phyloP scores from a whole-genome alignment of 2,888 invertebrate genomes.

The Zootermopsis nevadensis region DNA sequence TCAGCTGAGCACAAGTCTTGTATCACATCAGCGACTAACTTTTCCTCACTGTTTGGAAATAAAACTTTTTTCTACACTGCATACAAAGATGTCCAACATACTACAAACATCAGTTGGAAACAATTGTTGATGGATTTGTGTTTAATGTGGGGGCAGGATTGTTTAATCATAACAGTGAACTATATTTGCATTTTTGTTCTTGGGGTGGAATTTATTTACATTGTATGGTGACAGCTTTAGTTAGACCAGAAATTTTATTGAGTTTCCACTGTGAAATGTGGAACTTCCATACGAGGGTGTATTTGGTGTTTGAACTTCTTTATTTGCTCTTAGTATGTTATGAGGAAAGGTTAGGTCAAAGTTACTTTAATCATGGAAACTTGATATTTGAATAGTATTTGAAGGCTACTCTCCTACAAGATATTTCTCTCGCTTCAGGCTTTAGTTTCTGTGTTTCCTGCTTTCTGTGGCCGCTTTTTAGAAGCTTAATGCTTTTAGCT shows the following conservation, averaged over 20 bases:
- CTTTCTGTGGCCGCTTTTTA: constrained; percentile 54
- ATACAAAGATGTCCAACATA: constrained; percentile 20
- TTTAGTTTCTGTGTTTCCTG: constrained; percentile 53
- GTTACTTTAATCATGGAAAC: constrained; percentile 7
- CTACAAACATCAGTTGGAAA: constrained; percentile 9
- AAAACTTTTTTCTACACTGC: constrained; percentile 16
- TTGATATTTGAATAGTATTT: constrained; percentile 32
- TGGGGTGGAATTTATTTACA: background rate
- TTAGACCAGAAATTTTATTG: constrained; percentile 18
- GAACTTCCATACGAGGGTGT: background rate
- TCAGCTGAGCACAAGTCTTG: constrained; percentile 50
- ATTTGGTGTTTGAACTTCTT: constrained; percentile 32
- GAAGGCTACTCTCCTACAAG: constrained; percentile 43
- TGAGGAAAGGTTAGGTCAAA: constrained; percentile 53
- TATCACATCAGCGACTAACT: constrained; percentile 49
- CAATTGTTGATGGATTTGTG: background rate
- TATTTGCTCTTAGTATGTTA: constrained; percentile 18
- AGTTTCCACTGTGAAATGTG: constrained; percentile 25
- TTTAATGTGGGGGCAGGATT: background rate
- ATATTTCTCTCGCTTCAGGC: constrained; percentile 50
- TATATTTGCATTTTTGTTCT: background rate
- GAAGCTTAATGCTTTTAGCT: constrained; percentile 53
- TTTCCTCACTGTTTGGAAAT: constrained; percentile 50
- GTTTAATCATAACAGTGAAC: background rate
- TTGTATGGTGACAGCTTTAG: constrained; percentile 18